Conservation (phyloP, 2,113 vertebrate genomes). For the Lathamus discolor region DNA sequence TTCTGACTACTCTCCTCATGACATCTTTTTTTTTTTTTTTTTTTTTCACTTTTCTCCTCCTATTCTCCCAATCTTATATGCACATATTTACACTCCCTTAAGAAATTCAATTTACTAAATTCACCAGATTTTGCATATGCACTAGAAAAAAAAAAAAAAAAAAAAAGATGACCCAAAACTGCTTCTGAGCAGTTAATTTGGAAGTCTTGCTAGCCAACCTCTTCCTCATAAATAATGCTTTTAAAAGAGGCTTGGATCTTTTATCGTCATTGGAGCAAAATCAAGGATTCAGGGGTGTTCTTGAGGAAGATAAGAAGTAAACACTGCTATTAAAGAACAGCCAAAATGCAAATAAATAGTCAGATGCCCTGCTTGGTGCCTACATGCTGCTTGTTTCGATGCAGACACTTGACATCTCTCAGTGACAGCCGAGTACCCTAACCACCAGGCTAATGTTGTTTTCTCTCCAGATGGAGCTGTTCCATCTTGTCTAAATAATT, state of each 20-base stretch:
- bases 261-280: neutral
- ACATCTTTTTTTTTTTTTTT: neutral
- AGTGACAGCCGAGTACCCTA: neutral
- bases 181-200: neutral
- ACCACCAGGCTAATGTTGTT: conserved; percentile 1
- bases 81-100: neutral
- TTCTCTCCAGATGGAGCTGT: neutral
- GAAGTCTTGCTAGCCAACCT: neutral
- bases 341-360: neutral
- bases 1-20: neutral
- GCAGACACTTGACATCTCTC: neutral
- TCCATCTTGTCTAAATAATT: conserved; percentile 39
- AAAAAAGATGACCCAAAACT: neutral
- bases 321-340: neutral
- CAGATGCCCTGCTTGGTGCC: neutral
- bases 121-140: neutral
- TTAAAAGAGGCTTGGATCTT: neutral
- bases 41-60: neutral
- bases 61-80: neutral
- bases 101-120: neutral
- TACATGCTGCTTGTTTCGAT: neutral
- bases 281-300: neutral
- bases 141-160: neutral
- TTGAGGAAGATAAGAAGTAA: neutral
- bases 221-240: neutral